Percentiles rank a stretch among this genome's conserved stretches.
phyloP scores from a whole-genome alignment of 2,888 invertebrate genomes.

The Nymphalis c-album region DNA sequence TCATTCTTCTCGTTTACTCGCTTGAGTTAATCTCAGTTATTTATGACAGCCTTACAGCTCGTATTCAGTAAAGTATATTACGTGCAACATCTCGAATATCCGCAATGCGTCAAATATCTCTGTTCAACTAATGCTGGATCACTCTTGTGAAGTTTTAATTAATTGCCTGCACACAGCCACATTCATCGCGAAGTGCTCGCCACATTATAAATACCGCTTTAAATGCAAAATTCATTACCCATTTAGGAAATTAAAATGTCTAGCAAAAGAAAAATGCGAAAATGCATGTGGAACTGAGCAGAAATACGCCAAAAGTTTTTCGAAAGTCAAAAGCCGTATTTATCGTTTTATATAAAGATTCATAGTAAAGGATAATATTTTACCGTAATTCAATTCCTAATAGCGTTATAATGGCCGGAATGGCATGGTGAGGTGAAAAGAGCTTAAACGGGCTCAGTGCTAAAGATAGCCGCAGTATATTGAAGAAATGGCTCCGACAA shows the following conservation, averaged over 20 bases:
- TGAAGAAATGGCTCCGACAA: conserved; percentile 1
- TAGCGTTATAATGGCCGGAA: conserved; percentile 32
- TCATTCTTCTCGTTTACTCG: background rate
- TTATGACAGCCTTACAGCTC: background rate
- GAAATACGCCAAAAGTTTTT: conserved; percentile 9
- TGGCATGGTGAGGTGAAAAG: conserved; percentile 27
- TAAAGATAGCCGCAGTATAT: conserved; percentile 22
- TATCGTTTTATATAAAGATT: conserved; percentile 10
- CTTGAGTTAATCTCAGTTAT: background rate
- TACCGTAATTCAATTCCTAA: conserved; percentile 35
- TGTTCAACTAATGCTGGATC: conserved; percentile 33
- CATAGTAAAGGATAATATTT: conserved; percentile 27
- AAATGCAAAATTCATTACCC: conserved; percentile 29
- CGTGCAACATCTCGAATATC: conserved; percentile 22
- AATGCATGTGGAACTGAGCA: conserved; percentile 10
- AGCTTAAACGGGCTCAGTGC: conserved; percentile 24
- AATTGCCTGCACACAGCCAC: conserved; percentile 30
- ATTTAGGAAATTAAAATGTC: conserved; percentile 25
- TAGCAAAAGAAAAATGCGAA: conserved; percentile 11
- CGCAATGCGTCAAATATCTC: conserved; percentile 33
- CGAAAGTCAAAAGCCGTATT: background rate
- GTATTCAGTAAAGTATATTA: background rate
- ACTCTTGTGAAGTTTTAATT: conserved; percentile 35
- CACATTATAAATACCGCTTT: conserved; percentile 25
- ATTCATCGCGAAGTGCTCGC: conserved; percentile 9